A percentile compares a stretch with the other conserved stretches of the same genome.
phyloP scores from a whole-genome alignment of 2,797 vertebrate species.

The Epinephelus coioides region DNA sequence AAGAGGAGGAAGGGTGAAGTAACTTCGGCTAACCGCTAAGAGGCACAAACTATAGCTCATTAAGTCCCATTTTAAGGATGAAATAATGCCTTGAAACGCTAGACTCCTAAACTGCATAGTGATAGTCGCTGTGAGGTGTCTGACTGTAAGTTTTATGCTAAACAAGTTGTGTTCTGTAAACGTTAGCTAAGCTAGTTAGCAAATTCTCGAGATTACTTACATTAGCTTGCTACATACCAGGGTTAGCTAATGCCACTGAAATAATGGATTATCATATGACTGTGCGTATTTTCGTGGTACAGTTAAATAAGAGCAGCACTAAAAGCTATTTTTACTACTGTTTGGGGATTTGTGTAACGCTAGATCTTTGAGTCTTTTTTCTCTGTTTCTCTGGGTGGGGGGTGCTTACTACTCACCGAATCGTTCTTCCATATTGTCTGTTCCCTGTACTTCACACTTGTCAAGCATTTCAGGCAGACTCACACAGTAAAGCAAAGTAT shows the following conservation, averaged over 20 bases:
- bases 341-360: conserved; percentile 25
- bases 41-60: background rate
- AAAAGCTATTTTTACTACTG: background rate
- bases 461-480: conserved; percentile 8
- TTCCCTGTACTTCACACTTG: conserved; percentile 20
- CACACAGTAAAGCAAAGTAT: rapidly evolving
- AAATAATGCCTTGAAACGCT: rapidly evolving
- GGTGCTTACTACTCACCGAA: conserved; percentile 22
- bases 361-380: conserved; percentile 30
- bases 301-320: background rate
- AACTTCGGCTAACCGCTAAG: background rate
- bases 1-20: conserved; percentile 51
- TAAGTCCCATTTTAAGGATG: background rate
- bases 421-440: conserved; percentile 66
- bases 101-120: rapidly evolving
- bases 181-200: conserved; percentile 69
- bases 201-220: conserved; percentile 39
- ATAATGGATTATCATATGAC: background rate
- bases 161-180: conserved; percentile 35
- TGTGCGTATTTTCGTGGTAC: background rate
- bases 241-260: background rate
- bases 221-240: conserved; percentile 32
- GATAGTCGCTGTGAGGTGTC: background rate
- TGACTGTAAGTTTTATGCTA: conserved; percentile 5
- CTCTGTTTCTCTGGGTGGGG: conserved; percentile 45